These are phyloP conservation scores for Philaethria dido DNA, from an alignment of 2,888 invertebrate species.

Conservation along the genomic window DNA sequence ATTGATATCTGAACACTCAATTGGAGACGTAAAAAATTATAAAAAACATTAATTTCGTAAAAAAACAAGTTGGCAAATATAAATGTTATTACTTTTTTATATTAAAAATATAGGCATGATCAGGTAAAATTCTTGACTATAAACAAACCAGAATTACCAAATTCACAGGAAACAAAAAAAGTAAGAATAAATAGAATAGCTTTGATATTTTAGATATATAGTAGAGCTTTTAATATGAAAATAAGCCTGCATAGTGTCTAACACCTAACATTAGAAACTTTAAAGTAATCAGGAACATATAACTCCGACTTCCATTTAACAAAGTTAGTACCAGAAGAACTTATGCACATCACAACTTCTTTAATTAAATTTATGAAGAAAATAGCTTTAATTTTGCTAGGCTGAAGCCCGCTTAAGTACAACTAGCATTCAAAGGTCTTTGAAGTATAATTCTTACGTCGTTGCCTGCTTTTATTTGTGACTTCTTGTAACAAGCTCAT, in stretches of 20 bases:
- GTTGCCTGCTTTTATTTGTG: conserved; percentile 41
- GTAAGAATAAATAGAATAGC: no score
- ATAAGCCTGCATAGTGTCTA: not conserved
- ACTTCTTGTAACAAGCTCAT: conserved; percentile 43
- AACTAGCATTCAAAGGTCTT: conserved; percentile 39
- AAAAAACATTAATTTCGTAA: no score
- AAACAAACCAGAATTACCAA: no score
- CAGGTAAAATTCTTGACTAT: no score
- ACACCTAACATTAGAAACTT: conserved; percentile 9
- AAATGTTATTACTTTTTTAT: no score
- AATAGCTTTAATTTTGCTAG: conserved; percentile 35
- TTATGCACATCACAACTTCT: conserved; percentile 17
- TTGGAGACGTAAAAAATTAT: not conserved
- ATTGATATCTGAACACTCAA: not conserved
- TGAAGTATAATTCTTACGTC: conserved; percentile 39
- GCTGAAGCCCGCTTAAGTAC: conserved; percentile 34
- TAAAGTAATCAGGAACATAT: conserved; percentile 22
- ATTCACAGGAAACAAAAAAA: no score
- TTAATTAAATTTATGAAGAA: conserved; percentile 26
- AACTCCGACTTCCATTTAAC: conserved; percentile 9
- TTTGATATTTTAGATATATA: not conserved
- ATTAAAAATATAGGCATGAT: no score
- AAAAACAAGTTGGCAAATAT: no score
- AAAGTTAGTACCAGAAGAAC: conserved; percentile 10
- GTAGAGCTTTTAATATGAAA: not conserved